Evolutionary conservation across 2,888 invertebrate species (phyloP).

Genomic region (Protodeltote pygarga): DNA sequence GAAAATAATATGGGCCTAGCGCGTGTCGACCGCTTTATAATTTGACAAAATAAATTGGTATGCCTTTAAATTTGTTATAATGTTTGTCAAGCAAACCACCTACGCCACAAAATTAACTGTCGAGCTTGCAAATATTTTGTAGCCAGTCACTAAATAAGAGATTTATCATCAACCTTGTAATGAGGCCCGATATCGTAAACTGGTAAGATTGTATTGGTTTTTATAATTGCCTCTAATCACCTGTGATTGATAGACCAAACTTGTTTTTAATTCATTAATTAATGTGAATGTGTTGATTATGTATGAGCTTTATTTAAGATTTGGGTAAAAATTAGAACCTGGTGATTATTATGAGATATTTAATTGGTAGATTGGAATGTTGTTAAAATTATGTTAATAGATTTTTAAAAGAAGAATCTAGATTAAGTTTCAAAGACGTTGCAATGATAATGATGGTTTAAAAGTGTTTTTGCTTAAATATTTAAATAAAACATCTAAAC

Average conservation of each 20-base stretch:
- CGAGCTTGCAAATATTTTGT: not conserved
- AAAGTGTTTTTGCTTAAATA: no score
- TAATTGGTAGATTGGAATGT: not conserved
- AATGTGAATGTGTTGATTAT: constrained; percentile 14
- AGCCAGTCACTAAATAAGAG: not conserved
- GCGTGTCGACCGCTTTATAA: no score
- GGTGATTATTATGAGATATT: not conserved
- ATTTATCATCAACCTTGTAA: not conserved
- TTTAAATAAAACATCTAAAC: no score
- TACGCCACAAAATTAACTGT: no score
- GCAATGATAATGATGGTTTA: no score
- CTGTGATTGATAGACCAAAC: constrained; percentile 32
- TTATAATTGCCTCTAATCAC: constrained; percentile 52
- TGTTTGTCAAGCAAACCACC: no score
- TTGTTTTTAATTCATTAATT: constrained; percentile 26
- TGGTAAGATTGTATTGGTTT: constrained; percentile 40
- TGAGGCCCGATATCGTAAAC: constrained; percentile 12
- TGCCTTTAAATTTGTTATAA: no score
- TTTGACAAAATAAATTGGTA: no score
- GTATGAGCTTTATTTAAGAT: not conserved
- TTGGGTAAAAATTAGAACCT: not conserved
- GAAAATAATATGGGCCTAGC: no score
- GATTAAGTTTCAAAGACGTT: no score
- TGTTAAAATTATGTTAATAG: no score
- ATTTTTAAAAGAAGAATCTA: no score